Evolutionary conservation across 2,113 vertebrate genomes (phyloP), one percentile per base, ranked within the genome.

Genomic region (Circaetus cinerascens): DNA sequence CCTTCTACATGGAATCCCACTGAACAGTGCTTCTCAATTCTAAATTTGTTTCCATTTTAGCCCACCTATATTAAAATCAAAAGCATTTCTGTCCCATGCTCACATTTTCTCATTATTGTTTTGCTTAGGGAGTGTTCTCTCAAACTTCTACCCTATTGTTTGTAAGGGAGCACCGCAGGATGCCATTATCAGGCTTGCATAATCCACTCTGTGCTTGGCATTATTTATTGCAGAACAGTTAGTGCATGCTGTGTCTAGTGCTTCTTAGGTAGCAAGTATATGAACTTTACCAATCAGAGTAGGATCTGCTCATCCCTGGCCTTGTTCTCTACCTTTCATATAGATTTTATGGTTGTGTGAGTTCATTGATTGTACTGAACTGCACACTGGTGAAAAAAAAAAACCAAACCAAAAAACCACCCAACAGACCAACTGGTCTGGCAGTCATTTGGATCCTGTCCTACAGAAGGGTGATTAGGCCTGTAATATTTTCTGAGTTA

Each of bases 11-110:
- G 53, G 43, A 72, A 64, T 5, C 25, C 48, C 27, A 20, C 10
- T 0, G 2, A 23, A 4, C 13, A 18, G 18, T 1, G 1, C 26
- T 29, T 14, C 12, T 5, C n/a, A n/a, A n/a, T n/a, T n/a, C n/a
- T n/a, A n/a, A n/a, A n/a, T n/a, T n/a, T n/a, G n/a, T n/a, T n/a
- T n/a, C n/a, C n/a, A n/a, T n/a, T n/a, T n/a, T n/a, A n/a, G n/a
- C n/a, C n/a, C n/a, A n/a, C n/a, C n/a, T n/a, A n/a, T n/a, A n/a
- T n/a, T n/a, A n/a, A n/a, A n/a, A n/a, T n/a, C n/a, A n/a, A n/a
- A n/a, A n/a, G n/a, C n/a, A n/a, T n/a, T n/a, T n/a, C n/a, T n/a
- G n/a, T n/a, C n/a, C n/a, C n/a, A n/a, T n/a, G n/a, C n/a, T n/a
- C n/a, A n/a, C n/a, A n/a, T n/a, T 68, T 86, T 56, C 40, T 90